These are phyloP conservation scores for Aplysia californica DNA, from an alignment of 1,140 invertebrate genomes.

Conservation along the genomic window DNA sequence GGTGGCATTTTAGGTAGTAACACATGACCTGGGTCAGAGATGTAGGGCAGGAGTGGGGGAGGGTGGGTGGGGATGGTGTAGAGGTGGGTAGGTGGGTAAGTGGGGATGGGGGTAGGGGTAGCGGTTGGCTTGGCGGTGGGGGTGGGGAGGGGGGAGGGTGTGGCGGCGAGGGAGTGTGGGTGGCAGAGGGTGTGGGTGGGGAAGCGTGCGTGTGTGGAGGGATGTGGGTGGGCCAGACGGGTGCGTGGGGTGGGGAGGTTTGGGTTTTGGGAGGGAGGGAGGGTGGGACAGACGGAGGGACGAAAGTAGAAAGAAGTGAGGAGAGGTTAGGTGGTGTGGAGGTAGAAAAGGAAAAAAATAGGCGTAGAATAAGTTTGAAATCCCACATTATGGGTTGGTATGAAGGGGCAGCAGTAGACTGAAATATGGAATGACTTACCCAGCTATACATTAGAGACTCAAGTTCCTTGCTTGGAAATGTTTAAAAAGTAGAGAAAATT, in stretches of 20 bases:
- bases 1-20: slow-evolving; percentile 54
- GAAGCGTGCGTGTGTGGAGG: background rate
- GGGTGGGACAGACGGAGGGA: background rate
- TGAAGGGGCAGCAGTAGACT: no score
- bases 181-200: background rate
- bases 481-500: no score
- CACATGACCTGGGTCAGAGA: slow-evolving; percentile 51
- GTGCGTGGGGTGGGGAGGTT: no score
- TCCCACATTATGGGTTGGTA: no score
- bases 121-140: background rate
- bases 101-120: no score
- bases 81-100: background rate
- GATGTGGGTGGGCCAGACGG: no score
- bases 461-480: no score
- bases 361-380: background rate
- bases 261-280: slow-evolving; percentile 11
- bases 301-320: background rate
- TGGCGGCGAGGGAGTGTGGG: background rate
- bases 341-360: background rate
- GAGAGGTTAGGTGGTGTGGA: background rate
- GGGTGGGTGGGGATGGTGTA: background rate
- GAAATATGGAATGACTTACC: no score
- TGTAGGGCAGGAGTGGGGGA: background rate
- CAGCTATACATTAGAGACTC: no score
- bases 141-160: background rate